A percentile compares a stretch with the other conserved stretches of the same genome.
Conservation (phyloP, 2,797 vertebrate species). For the Erethizon dorsatum region DNA sequence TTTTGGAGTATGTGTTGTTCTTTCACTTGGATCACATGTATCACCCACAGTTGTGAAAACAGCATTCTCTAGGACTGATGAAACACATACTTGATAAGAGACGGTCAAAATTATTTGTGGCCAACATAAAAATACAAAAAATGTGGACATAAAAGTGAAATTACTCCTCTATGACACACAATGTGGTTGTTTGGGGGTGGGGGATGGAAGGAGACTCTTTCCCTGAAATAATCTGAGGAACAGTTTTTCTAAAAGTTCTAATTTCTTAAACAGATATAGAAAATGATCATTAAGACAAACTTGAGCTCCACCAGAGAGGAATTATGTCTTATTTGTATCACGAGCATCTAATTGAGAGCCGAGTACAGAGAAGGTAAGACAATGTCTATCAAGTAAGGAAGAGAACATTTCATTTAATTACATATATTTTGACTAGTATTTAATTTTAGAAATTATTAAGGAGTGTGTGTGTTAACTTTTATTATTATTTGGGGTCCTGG, state of each 20-base stretch:
- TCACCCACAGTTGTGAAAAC: neutral
- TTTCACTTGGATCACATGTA: neutral
- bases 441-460: slow-evolving; percentile 46
- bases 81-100: neutral
- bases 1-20: neutral
- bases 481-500: slow-evolving; percentile 1
- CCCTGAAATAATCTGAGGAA: slow-evolving; percentile 32
- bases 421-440: neutral
- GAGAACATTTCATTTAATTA: neutral
- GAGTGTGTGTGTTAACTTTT: neutral
- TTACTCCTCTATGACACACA: neutral
- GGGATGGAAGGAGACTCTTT: neutral
- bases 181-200: neutral
- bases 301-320: neutral
- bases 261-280: slow-evolving; percentile 35
- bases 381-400: neutral
- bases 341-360: neutral
- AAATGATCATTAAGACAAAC: slow-evolving; percentile 35
- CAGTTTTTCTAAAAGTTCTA: neutral
- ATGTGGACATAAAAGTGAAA: neutral
- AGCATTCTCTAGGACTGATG: neutral
- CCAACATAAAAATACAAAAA: slow-evolving; percentile 1
- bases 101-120: neutral
- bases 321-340: neutral
- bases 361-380: slow-evolving; percentile 10